Percentiles rank a stretch among this genome's conserved stretches.
phyloP scores from a whole-genome alignment of 2,888 invertebrate genomes.

The Operophtera brumata region DNA sequence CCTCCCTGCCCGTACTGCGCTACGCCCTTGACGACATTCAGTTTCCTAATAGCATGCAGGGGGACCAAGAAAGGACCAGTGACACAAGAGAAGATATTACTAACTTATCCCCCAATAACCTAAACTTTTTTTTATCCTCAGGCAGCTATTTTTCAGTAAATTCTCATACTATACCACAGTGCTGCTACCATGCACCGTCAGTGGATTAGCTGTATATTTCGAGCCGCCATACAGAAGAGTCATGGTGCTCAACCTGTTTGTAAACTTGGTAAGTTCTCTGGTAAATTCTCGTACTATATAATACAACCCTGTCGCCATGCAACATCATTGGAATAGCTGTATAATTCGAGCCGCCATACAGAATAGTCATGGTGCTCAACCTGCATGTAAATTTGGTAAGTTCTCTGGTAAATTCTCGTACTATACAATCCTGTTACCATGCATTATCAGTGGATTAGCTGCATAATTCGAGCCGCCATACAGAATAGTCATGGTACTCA shows the following conservation, averaged over 20 bases:
- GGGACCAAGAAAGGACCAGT: too few species aligned
- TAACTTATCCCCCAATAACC: not conserved
- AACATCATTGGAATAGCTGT: constrained; percentile 72
- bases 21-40: too few species aligned
- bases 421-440: constrained; percentile 69
- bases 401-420: constrained; percentile 69
- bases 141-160: constrained; percentile 67
- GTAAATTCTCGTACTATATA: constrained; percentile 68
- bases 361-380: constrained; percentile 72
- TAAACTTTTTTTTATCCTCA: constrained; percentile 36
- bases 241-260: constrained; percentile 71
- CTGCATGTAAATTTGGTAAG: constrained; percentile 76
- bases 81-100: too few species aligned
- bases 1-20: too few species aligned
- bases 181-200: constrained; percentile 69
- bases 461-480: constrained; percentile 75
- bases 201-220: constrained; percentile 71
- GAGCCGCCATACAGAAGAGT: constrained; percentile 75
- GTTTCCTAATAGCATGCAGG: too few species aligned
- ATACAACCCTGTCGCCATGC: constrained; percentile 69
- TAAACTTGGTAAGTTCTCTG: constrained; percentile 74
- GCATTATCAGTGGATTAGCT: constrained; percentile 70
- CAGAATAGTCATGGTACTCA: constrained; percentile 70
- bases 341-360: constrained; percentile 72
- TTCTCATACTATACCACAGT: constrained; percentile 75